phyloP scores from a whole-genome alignment of 1,140 invertebrate genomes.

The Rhyacophila brunnea region DNA sequence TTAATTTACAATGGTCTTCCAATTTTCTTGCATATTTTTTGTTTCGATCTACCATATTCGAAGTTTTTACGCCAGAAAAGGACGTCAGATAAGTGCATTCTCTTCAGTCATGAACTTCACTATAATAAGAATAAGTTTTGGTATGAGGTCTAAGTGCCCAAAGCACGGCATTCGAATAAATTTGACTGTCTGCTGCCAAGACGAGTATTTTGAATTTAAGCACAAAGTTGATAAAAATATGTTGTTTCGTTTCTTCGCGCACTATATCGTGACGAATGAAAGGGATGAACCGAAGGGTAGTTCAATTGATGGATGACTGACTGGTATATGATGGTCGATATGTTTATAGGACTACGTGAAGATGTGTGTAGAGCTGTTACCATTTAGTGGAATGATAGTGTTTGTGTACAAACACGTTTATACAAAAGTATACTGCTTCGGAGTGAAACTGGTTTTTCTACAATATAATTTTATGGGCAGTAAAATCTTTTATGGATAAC shows the following conservation, averaged over 20 bases:
- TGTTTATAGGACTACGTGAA: slow-evolving; percentile 18
- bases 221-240: not conserved
- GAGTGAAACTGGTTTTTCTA: slow-evolving; percentile 9
- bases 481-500: no score
- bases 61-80: no score
- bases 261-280: not conserved
- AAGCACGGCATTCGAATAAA: slow-evolving; percentile 30
- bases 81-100: not conserved
- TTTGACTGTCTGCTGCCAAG: slow-evolving; percentile 28
- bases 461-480: no score
- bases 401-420: slow-evolving; percentile 27
- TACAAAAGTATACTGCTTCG: slow-evolving; percentile 19
- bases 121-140: slow-evolving; percentile 23
- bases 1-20: slow-evolving; percentile 22
- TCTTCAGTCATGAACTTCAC: slow-evolving; percentile 2
- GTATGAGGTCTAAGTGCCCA: slow-evolving; percentile 11
- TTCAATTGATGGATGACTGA: slow-evolving; percentile 9
- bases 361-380: slow-evolving; percentile 27
- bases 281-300: slow-evolving; percentile 1
- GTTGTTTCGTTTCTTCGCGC: slow-evolving; percentile 6
- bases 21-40: slow-evolving; percentile 4
- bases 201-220: not conserved
- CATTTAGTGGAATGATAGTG: slow-evolving; percentile 33
- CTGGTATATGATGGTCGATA: slow-evolving; percentile 1
- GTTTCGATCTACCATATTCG: no score